These are phyloP conservation scores for Tetragnatha versicolor DNA, from an alignment of 1,140 invertebrate species.

Conservation along the genomic window DNA sequence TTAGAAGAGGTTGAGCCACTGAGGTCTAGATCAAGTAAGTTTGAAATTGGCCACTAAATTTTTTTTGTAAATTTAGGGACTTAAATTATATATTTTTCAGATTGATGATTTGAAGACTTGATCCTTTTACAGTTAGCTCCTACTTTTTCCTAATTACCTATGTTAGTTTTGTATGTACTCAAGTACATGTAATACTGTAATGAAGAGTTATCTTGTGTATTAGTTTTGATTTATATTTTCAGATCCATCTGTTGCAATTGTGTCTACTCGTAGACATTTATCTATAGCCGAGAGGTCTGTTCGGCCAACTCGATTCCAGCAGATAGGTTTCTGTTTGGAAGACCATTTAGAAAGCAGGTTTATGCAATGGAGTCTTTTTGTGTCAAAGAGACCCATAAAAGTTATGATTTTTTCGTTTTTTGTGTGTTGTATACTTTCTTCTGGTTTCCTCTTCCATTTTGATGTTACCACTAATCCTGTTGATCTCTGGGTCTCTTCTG, in stretches of 20 bases:
- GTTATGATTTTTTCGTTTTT: slow-evolving; percentile 77
- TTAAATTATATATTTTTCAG: too few species aligned
- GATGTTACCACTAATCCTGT: slow-evolving; percentile 93
- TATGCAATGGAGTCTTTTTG: slow-evolving; percentile 81
- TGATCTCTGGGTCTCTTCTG: slow-evolving; percentile 92
- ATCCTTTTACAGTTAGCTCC: too few species aligned
- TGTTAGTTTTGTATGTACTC: too few species aligned
- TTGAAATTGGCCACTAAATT: too few species aligned
- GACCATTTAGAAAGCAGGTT: slow-evolving; percentile 78
- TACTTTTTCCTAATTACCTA: neutral
- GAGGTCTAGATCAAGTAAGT: slow-evolving; percentile 24
- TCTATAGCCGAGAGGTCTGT: neutral
- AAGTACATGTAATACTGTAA: too few species aligned
- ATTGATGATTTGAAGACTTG: too few species aligned
- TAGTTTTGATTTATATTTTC: slow-evolving; percentile 11
- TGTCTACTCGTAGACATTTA: neutral
- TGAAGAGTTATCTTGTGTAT: too few species aligned
- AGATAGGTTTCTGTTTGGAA: slow-evolving; percentile 78
- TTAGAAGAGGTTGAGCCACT: slow-evolving; percentile 54
- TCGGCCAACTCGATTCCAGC: slow-evolving; percentile 74
- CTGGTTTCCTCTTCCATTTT: slow-evolving; percentile 70
- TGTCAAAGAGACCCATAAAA: slow-evolving; percentile 77
- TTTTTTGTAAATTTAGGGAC: too few species aligned
- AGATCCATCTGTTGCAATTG: slow-evolving; percentile 8
- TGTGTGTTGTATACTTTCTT: slow-evolving; percentile 70